These are phyloP conservation scores for Chromobotia macracanthus DNA, from an alignment of 2,797 vertebrate genomes.

Conservation along the genomic window DNA sequence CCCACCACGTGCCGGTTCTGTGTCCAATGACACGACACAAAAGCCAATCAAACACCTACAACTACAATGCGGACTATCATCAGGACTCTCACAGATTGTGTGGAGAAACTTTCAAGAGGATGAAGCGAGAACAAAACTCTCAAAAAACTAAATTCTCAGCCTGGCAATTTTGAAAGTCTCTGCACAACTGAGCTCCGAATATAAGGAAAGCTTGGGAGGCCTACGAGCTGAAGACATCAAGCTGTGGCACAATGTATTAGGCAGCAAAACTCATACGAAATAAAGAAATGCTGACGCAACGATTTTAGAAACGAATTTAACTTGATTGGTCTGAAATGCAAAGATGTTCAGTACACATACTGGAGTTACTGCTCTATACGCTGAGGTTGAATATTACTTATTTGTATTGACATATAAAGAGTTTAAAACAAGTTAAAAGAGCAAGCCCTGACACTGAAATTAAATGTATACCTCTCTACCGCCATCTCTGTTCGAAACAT, in stretches of 20 bases:
- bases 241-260: neutral
- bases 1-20: constrained; percentile 44
- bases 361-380: neutral
- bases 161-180: constrained; percentile 2
- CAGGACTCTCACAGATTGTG: neutral
- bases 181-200: neutral
- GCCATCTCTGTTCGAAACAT: too few relatives aligned
- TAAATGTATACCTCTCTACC: too few relatives aligned
- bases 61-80: constrained; percentile 6
- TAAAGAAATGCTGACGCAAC: constrained; percentile 13
- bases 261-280: neutral
- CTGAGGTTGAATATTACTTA: neutral
- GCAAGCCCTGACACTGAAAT: too few relatives aligned
- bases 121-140: too few relatives aligned
- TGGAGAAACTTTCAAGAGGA: neutral
- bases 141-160: neutral
- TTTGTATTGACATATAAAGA: neutral
- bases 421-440: neutral
- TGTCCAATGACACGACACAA: constrained; percentile 36
- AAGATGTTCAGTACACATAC: neutral
- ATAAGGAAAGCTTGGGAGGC: neutral
- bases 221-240: constrained; percentile 3
- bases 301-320: neutral
- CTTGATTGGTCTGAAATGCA: neutral
- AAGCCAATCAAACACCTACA: constrained; percentile 18